These are phyloP conservation scores for Siphamia tubifer DNA, from an alignment of 2,113 vertebrate genomes.

Conservation along the genomic window DNA sequence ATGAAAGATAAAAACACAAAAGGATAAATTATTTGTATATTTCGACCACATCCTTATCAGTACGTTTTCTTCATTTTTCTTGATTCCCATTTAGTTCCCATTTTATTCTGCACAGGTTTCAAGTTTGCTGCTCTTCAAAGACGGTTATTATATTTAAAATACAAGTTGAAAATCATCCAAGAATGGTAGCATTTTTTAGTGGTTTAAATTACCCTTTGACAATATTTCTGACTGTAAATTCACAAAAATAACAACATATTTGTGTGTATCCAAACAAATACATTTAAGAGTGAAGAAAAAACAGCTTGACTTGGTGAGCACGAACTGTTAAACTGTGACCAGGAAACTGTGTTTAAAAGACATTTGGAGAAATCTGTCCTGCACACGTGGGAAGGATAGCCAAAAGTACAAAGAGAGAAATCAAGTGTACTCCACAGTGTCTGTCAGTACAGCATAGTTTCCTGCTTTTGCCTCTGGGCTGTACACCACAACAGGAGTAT, in stretches of 20 bases:
- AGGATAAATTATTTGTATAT: not conserved
- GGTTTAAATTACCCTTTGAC: not conserved
- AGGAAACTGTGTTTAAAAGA: too few species aligned
- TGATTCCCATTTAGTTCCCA: not conserved
- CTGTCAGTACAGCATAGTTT: slow-evolving; percentile 31
- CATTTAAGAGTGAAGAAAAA: not conserved
- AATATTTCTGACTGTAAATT: not conserved
- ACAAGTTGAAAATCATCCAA: not conserved
- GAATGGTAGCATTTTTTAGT: not conserved
- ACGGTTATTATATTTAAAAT: too few species aligned
- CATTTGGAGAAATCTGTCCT: not conserved
- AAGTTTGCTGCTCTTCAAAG: not conserved
- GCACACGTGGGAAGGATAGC: not conserved
- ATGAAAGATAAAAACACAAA: not conserved
- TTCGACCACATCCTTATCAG: not conserved
- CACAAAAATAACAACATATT: too few species aligned
- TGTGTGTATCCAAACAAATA: not conserved
- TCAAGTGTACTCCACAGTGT: slow-evolving; percentile 18
- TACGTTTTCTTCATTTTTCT: not conserved
- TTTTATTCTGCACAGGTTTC: too few species aligned
- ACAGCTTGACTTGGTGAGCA: not conserved
- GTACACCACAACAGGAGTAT: slow-evolving; percentile 39
- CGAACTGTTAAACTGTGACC: too few species aligned
- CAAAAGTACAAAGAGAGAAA: not conserved
- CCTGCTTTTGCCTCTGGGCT: slow-evolving; percentile 52